Evolutionary conservation across 1,140 invertebrate species (phyloP).

Genomic region (Bombus waltoni): DNA sequence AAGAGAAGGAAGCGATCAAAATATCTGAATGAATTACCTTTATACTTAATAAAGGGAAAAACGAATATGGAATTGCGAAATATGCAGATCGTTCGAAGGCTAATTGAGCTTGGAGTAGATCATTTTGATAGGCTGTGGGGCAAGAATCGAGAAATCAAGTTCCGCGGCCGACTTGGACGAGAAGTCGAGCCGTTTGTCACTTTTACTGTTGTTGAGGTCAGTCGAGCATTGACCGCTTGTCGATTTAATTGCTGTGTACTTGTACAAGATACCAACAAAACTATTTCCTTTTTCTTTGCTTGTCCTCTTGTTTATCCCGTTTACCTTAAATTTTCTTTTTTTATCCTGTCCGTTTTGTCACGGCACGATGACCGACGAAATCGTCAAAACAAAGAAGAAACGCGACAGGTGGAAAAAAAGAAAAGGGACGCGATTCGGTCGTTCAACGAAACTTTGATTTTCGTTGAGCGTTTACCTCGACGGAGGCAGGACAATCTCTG

Average conservation of each 20-base stretch:
- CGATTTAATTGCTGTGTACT: conserved; percentile 62
- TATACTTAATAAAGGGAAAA: neutral
- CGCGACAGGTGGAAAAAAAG: neutral
- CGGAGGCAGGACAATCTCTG: neutral
- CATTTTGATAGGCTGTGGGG: conserved; percentile 37
- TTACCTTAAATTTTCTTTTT: neutral
- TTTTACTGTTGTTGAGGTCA: conserved; percentile 80
- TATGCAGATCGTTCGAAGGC: conserved; percentile 24
- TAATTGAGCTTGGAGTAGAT: conserved; percentile 30
- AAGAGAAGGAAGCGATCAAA: neutral
- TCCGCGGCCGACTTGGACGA: conserved; percentile 53
- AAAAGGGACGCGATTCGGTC: neutral
- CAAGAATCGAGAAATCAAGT: conserved; percentile 58
- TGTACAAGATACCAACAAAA: conserved; percentile 21
- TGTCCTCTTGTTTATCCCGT: neutral
- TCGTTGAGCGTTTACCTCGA: neutral
- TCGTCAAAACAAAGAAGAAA: neutral
- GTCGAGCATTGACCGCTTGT: conserved; percentile 78
- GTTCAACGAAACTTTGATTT: neutral
- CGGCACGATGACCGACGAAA: neutral
- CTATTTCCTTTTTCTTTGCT: conserved; percentile 5
- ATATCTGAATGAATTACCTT: too few relatives aligned
- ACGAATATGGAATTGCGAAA: neutral
- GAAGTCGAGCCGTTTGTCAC: conserved; percentile 70
- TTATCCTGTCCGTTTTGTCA: neutral